Evolutionary conservation across 1,140 invertebrate species (phyloP).

Genomic region (Lepidotrigona ventralis): DNA sequence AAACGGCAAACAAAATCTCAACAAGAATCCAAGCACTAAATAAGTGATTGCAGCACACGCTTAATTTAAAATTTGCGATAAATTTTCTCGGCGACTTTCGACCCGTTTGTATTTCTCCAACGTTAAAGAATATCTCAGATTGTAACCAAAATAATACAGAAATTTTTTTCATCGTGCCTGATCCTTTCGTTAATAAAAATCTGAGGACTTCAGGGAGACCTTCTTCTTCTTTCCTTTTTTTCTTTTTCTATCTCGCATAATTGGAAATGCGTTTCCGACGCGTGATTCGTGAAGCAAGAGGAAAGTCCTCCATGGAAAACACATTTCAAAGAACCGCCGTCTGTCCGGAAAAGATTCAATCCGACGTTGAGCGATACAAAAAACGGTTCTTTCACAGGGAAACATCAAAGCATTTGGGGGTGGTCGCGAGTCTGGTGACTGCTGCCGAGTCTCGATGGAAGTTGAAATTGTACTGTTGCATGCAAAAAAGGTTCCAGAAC

Average conservation of each 20-base stretch:
- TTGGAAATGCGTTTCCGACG: not conserved
- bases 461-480: not conserved
- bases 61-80: not conserved
- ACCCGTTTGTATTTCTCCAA: too few relatives aligned
- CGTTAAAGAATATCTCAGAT: too few relatives aligned
- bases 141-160: too few relatives aligned
- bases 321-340: not conserved
- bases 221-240: too few relatives aligned
- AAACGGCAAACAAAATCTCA: not conserved
- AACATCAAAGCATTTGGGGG: not conserved
- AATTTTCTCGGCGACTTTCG: not conserved
- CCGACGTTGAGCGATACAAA: not conserved
- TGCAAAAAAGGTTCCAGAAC: too few relatives aligned
- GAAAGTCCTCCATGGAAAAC: not conserved
- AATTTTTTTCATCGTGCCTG: too few relatives aligned
- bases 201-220: too few relatives aligned
- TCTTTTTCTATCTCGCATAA: not conserved
- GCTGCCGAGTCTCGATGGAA: not conserved
- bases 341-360: conserved; percentile 24
- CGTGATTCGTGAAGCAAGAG: not conserved
- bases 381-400: not conserved
- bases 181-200: too few relatives aligned
- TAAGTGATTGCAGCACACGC: not conserved
- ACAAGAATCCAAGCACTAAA: not conserved
- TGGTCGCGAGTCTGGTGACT: not conserved